phyloP scores from a whole-genome alignment of 2,888 invertebrate species.

The Leptinotarsa tumamoca region DNA sequence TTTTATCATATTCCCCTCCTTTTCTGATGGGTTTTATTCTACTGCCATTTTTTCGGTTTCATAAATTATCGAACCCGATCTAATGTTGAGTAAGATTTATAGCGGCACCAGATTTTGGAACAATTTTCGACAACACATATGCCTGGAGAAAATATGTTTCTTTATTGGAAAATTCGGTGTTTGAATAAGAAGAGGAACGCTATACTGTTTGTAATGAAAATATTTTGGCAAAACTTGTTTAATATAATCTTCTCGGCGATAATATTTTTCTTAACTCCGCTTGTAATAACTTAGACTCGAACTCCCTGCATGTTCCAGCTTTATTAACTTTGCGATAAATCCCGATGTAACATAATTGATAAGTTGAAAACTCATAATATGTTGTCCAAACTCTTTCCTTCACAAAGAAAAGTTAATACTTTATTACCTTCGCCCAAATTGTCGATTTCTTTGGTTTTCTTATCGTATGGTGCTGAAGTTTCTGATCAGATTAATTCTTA shows the following conservation, averaged over 20 bases:
- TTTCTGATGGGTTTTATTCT: too few species aligned
- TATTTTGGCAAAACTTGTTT: background rate
- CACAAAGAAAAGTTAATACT: slow-evolving; percentile 18
- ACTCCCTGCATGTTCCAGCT: background rate
- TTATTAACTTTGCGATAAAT: background rate
- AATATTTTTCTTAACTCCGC: background rate
- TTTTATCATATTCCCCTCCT: too few species aligned
- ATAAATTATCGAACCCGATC: too few species aligned
- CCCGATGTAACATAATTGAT: background rate
- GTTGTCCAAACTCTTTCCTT: background rate
- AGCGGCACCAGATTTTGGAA: too few species aligned
- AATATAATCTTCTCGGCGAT: background rate
- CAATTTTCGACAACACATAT: too few species aligned
- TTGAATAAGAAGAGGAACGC: background rate
- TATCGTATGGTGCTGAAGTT: slow-evolving; percentile 23
- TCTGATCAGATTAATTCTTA: slow-evolving; percentile 35
- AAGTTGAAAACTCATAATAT: slow-evolving; percentile 15
- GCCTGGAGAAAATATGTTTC: too few species aligned
- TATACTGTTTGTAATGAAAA: background rate
- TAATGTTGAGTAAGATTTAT: too few species aligned
- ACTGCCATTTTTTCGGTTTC: too few species aligned
- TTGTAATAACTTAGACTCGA: background rate
- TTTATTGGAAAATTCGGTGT: too few species aligned
- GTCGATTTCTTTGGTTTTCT: slow-evolving; percentile 25
- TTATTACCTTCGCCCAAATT: slow-evolving; percentile 22